Evolutionary conservation across 2,888 invertebrate species (phyloP).

Genomic region (Tipula lateralis): DNA sequence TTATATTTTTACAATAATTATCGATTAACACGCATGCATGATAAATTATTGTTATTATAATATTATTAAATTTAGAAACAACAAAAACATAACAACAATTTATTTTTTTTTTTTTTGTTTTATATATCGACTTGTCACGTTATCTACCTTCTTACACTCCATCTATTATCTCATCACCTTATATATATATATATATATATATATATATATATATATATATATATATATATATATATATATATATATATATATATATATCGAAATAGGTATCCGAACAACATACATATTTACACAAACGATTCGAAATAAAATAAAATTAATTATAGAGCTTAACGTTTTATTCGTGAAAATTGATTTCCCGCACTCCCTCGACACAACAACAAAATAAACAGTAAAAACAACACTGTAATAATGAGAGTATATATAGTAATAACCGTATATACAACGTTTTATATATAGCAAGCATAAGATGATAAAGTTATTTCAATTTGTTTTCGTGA

Average conservation of each 20-base stretch:
- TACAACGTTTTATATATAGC: neutral
- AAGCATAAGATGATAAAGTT: neutral
- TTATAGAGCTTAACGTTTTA: neutral
- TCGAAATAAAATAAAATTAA: neutral
- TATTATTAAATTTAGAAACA: neutral
- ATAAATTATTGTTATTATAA: neutral
- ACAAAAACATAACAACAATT: neutral
- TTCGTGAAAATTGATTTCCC: neutral
- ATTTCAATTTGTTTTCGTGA: neutral
- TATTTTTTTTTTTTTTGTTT: neutral
- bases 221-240: too few relatives aligned
- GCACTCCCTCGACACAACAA: neutral
- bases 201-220: too few relatives aligned
- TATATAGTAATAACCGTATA: neutral
- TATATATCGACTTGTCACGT: neutral
- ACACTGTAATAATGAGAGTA: neutral
- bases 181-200: too few relatives aligned
- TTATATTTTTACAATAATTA: neutral
- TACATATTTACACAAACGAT: too few relatives aligned
- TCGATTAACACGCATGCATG: neutral
- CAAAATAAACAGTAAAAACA: neutral
- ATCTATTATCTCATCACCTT: neutral
- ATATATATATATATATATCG: too few relatives aligned
- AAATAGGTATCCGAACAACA: neutral
- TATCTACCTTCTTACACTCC: neutral